These are phyloP conservation scores for Heliconius sara DNA, from an alignment of 2,888 invertebrate genomes.

Conservation along the genomic window DNA sequence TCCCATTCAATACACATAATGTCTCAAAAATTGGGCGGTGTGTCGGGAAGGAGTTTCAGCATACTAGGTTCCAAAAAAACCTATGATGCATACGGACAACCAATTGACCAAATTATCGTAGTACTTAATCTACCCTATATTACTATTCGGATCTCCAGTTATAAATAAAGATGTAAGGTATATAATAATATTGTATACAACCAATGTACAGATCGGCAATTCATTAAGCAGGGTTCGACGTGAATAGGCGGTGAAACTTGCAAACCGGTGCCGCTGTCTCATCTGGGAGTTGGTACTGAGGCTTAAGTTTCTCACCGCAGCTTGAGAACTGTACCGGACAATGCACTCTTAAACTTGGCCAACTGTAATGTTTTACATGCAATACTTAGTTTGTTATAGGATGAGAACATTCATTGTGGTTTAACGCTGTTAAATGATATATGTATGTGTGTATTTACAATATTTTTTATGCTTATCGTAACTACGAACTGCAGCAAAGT, in stretches of 20 bases:
- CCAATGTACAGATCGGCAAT: constrained; percentile 8
- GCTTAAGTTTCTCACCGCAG: constrained; percentile 27
- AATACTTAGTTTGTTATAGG: constrained; percentile 11
- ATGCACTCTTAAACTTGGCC: constrained; percentile 28
- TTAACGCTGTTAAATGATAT: background rate
- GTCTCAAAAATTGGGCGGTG: too few relatives aligned
- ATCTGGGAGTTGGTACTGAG: constrained; percentile 15
- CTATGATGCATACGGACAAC: too few relatives aligned
- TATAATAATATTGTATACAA: background rate
- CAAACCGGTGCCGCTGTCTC: constrained; percentile 24
- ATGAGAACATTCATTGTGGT: background rate
- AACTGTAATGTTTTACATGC: constrained; percentile 22
- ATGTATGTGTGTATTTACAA: background rate
- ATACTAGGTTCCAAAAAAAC: too few relatives aligned
- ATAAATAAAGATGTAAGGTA: background rate
- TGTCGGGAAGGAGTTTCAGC: too few relatives aligned
- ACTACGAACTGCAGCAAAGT: too few relatives aligned
- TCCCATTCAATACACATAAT: too few relatives aligned
- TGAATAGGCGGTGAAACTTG: constrained; percentile 21
- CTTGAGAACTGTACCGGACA: constrained; percentile 17
- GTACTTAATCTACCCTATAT: background rate
- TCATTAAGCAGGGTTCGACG: constrained; percentile 19
- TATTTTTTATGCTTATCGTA: too few relatives aligned
- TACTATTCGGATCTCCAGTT: background rate
- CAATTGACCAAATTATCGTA: background rate